Percentiles rank a stretch among this genome's conserved stretches.
Evolutionary conservation across 2,113 vertebrate genomes (phyloP).

Genomic region (Takifugu bimaculatus): DNA sequence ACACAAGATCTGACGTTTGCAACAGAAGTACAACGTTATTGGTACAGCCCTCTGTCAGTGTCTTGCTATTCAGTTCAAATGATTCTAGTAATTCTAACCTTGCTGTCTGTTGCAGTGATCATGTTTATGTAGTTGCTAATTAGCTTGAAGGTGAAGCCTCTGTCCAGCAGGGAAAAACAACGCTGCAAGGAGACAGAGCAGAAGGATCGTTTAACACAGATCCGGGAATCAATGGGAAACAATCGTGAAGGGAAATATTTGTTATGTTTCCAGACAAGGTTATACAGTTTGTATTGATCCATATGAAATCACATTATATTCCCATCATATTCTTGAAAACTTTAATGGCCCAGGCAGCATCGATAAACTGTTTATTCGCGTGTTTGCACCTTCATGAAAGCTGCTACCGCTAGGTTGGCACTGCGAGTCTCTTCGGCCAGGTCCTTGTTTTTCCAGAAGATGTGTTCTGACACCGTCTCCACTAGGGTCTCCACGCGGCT

Average conservation of each 20-base stretch:
- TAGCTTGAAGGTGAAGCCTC: conserved; percentile 92
- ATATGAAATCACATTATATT: neutral
- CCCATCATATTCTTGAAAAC: neutral
- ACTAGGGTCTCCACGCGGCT: conserved; percentile 85
- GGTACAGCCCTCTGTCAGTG: no score
- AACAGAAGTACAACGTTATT: neutral
- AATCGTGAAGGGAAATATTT: conserved; percentile 8
- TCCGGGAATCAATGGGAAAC: conserved; percentile 18
- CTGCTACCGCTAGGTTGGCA: conserved; percentile 86
- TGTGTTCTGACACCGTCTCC: conserved; percentile 86
- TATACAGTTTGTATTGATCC: conserved; percentile 21
- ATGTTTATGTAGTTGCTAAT: conserved; percentile 92
- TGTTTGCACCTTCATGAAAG: conserved; percentile 86
- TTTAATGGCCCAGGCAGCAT: neutral
- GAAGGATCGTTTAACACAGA: conserved; percentile 16
- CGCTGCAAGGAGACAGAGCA: conserved; percentile 71
- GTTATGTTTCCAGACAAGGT: conserved; percentile 15
- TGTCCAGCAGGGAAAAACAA: conserved; percentile 94
- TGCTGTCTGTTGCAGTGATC: conserved; percentile 87
- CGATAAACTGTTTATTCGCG: no score
- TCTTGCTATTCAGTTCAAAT: no score
- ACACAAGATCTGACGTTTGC: conserved; percentile 77
- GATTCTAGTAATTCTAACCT: conserved; percentile 73
- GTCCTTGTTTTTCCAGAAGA: conserved; percentile 90
- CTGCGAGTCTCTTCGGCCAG: conserved; percentile 86